Base-by-base conservation (phyloP, 2,797 vertebrate species). In the Heliangelus exortis region DNA sequence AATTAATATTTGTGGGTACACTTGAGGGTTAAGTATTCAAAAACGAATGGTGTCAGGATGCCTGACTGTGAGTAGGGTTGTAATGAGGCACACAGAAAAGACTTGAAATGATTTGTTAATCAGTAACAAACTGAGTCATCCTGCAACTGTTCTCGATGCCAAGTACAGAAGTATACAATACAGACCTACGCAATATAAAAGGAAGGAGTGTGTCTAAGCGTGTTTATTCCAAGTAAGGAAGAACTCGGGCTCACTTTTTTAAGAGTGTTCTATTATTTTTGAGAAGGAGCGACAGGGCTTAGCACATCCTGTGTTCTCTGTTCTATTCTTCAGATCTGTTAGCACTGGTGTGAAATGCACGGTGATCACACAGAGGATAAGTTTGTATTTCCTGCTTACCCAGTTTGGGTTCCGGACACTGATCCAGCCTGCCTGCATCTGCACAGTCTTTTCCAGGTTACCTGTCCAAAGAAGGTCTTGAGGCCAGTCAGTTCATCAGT, bases 51-150 rank as follows among this genome's bases (percentile, higher is more conserved):
- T 91, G 73, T 91, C 72, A 50, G 67, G 45, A 51, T 86, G 48
- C 39, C 59, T 95, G 72, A 45, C 53, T 53, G 28, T 0, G 19
- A 79, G 31, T 36, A 87, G 54, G 51, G 34, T 4, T 63, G 55
- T 26, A 76, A 5, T 50, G 54, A 78, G 18, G 58, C 33, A 18
- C 16, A 6, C 7, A 55, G 73, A 54, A 82, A 71, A 92, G 72
- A n/a, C 41, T 43, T 61, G 14, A 72, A 78, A 15, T 29, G 65
- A 84, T 79, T 84, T 88, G 83, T 86, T 95, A 89, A 90, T 91
- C 71, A 83, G 88, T 93, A 73, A 90, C 78, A 57, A 76, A 77
- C 59, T 36, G 47, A 84, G 63, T 93, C 71, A 84, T 90, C 74
- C 21, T 13, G 18, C 45, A 78, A 26, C 25, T 69, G 83, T 54